A percentile compares a stretch with the other conserved stretches of the same genome.
Evolutionary conservation across 1,140 invertebrate species (phyloP).

Genomic region (Rhopalosiphum padi): DNA sequence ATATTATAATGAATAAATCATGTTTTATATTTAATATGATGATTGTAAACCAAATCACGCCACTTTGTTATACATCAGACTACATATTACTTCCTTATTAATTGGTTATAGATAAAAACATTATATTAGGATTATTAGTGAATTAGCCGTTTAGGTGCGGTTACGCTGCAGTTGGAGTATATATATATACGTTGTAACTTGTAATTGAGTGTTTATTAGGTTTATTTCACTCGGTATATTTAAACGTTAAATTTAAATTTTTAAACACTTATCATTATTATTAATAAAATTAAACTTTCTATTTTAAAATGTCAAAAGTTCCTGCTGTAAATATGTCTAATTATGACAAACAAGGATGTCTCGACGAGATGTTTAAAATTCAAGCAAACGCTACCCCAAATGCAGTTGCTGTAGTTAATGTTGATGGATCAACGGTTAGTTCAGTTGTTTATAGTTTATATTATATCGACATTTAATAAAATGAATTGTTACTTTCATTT

Average conservation of each 20-base stretch:
- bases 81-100: background rate
- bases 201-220: background rate
- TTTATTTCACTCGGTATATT: background rate
- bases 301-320: constrained; percentile 39
- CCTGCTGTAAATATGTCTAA: constrained; percentile 59
- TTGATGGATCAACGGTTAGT: constrained; percentile 57
- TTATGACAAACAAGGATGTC: constrained; percentile 61
- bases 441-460: background rate
- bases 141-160: background rate
- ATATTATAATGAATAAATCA: background rate
- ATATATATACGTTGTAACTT: background rate
- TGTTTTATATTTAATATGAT: background rate
- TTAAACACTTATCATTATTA: background rate
- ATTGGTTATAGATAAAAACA: constrained; percentile 49
- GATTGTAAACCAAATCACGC: constrained; percentile 18
- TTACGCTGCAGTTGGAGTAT: no score
- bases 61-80: background rate
- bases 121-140: background rate
- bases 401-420: constrained; percentile 59
- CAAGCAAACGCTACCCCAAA: constrained; percentile 60
- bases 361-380: constrained; percentile 61
- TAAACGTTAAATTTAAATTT: background rate
- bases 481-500: constrained; percentile 38
- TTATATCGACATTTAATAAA: background rate
- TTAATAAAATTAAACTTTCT: background rate